Conservation (phyloP, 2,888 invertebrate species). For the Epirrhoe alternata region DNA sequence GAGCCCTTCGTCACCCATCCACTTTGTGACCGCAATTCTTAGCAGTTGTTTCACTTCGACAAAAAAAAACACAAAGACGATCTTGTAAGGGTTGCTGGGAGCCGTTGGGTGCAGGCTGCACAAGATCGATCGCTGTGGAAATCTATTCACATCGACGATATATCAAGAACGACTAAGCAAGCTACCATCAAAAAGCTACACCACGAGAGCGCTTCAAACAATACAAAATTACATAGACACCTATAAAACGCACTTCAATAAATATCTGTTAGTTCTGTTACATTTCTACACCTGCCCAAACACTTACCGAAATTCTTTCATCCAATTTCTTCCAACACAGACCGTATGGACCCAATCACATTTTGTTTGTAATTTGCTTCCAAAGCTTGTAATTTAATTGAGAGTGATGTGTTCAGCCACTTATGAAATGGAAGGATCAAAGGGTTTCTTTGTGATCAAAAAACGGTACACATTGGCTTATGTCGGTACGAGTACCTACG, state of each 20-base stretch:
- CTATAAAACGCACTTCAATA: neutral
- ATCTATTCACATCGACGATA: no score
- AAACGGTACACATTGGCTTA: slow-evolving; percentile 11
- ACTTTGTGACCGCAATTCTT: no score
- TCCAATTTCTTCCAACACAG: neutral
- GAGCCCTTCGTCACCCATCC: no score
- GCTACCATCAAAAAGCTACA: no score
- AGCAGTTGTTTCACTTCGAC: no score
- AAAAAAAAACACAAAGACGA: no score
- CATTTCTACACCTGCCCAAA: neutral
- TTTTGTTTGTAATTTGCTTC: slow-evolving; percentile 33
- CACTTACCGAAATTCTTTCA: neutral
- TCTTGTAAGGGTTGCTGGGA: no score
- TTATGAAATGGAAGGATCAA: slow-evolving; percentile 28
- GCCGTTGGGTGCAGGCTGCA: no score
- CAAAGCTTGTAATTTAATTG: slow-evolving; percentile 28
- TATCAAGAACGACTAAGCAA: no score
- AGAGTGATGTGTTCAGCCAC: slow-evolving; percentile 29
- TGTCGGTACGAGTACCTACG: slow-evolving; percentile 7
- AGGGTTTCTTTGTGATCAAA: slow-evolving; percentile 22
- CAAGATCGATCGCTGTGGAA: no score
- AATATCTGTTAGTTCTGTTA: neutral
- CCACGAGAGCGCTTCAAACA: no score
- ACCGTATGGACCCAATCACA: slow-evolving; percentile 20
- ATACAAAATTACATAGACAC: no score